Evolutionary conservation across 2,113 vertebrate species (phyloP), one percentile per base, ranked within the genome.

Genomic region (Podiceps cristatus): DNA sequence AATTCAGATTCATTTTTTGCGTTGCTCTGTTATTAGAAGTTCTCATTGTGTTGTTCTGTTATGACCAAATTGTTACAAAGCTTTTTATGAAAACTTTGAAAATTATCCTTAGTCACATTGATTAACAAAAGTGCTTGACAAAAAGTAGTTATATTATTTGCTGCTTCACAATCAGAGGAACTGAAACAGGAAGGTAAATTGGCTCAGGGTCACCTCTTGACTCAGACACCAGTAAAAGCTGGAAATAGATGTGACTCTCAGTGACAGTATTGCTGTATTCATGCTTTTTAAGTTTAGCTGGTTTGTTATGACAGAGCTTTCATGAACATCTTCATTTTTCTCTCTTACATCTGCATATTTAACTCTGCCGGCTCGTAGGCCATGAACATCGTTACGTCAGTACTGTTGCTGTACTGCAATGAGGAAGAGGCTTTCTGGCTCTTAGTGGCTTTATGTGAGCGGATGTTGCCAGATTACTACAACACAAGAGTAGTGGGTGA

Each of bases 371-470:
- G 7, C 90, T 88, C 1, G 1, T 74, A 99, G 99, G 99, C 99
- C 7, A 99, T 99, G 99, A 99, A 99, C 98, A 99, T 99, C 1
- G 99, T 99, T 52, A 99, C 99, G 0, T 99, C 99, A 0, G 99
- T 99, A 33, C 97, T 99, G 68, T 91, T 99, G 96, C 98, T 99
- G 5, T 99, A 99, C 74, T 99, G 99, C 93, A 99, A 98, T 0
- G 99, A 99, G 96, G 99, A 99, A 27, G 98, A 99, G 85, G 99
- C 99, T 60, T 99, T 99, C 98, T 99, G 99, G 99, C 98, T 99
- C 89, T 97, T 99, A 69, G 99, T 99, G 96, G 99, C 99, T 22
- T 98, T 99, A 25, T 99, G 99, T 55, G 99, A 99, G 93, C 98
- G 99, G 13, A 99, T 99, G 99, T 98, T 99, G 81, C 99, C 99